These are phyloP conservation scores for Tokudaia muenninki DNA, from an alignment of 2,797 vertebrate species.

Conservation along the genomic window DNA sequence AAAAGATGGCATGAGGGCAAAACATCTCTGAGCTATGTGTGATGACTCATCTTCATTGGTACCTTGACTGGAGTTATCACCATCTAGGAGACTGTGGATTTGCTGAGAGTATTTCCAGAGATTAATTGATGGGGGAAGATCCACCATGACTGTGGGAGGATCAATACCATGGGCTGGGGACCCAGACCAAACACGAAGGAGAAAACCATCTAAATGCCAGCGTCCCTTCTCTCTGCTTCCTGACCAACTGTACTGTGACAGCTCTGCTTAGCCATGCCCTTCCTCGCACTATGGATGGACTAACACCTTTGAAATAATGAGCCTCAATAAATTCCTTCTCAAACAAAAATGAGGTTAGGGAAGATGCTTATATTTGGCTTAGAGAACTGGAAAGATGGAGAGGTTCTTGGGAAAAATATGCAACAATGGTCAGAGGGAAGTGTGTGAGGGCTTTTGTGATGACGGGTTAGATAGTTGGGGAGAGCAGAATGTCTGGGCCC, in stretches of 20 bases:
- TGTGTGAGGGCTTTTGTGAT: not conserved
- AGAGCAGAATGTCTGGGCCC: not conserved
- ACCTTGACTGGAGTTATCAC: not conserved
- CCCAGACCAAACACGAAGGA: not conserved
- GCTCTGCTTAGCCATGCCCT: not conserved
- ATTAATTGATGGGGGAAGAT: not conserved
- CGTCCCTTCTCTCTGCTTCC: not conserved
- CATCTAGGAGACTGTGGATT: not conserved
- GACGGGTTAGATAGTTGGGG: too few species aligned
- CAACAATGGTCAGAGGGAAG: not conserved
- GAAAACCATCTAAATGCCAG: too few species aligned
- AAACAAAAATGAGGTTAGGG: not conserved
- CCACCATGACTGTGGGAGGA: not conserved
- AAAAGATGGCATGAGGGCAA: not conserved
- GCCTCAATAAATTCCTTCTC: not conserved
- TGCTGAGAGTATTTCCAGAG: not conserved
- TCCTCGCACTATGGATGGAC: not conserved
- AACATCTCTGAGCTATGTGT: not conserved
- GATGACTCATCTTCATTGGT: not conserved
- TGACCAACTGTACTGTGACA: not conserved
- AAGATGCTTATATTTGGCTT: slow-evolving; percentile 4
- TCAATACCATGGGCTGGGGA: not conserved
- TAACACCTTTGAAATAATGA: not conserved
- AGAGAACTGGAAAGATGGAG: not conserved
- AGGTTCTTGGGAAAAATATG: not conserved